Evolutionary conservation across 2,888 invertebrate genomes (phyloP), one percentile per base, ranked within the genome.

Genomic region (Leucozona laternaria): DNA sequence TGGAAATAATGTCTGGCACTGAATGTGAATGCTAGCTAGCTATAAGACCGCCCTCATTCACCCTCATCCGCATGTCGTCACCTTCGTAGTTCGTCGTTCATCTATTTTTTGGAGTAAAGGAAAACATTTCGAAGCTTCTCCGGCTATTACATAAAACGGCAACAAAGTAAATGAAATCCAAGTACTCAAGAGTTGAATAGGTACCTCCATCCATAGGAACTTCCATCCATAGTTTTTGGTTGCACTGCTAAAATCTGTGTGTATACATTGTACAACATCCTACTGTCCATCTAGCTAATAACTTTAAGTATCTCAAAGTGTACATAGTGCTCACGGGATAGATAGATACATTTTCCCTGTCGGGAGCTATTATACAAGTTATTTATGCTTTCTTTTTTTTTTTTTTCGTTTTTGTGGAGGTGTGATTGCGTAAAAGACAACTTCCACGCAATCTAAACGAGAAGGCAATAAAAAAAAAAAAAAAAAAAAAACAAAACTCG

Each of bases 341-440:
- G 53, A 68, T 53, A 53, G 50, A 53, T 53, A 37, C 37, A 68
- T 68, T 60, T 60, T 75, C n/a, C 60, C 34, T 76, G 62, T 70
- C 48, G 60, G 53, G 37, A 60, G 37, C 22, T 17, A 11, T 31
- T 55, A 55, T 28, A n/a, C 8, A 48, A 48, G 62, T 25, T 53
- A 53, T 53, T 53, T 53, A 3, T 22, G 28, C 17, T 43, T 62
- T 43, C 10, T 72, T 58, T 79, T 48, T 57, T 20, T 2, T 13
- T 58, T 72, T 76, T 28, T 28, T 28, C 28, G 28, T 31, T 31
- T 31, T 31, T 31, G 55, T 50, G 57, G 50, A 85, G 80, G 80
- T 85, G 85, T 80, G 73, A 80, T 85, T 85, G 85, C 85, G 80
- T 85, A 80, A 85, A 80, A 66, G 68, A 72, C 77, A 78, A 78